phyloP scores from a whole-genome alignment of 1,140 invertebrate genomes.

The Sinella curviseta region DNA sequence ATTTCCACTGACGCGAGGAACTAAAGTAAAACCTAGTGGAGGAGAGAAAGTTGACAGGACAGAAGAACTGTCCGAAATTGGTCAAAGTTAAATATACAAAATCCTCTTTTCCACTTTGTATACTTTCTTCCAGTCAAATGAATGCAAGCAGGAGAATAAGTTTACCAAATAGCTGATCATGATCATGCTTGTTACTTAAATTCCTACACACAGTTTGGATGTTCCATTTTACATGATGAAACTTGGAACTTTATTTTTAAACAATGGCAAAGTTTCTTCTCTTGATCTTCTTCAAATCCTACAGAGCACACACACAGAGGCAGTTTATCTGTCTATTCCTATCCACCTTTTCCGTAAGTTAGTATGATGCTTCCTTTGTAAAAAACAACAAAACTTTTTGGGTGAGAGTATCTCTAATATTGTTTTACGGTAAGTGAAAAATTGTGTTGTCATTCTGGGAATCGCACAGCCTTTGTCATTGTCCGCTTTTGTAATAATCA shows the following conservation, averaged over 20 bases:
- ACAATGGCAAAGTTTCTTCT: neutral
- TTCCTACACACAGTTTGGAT: too few species aligned
- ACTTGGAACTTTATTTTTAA: neutral
- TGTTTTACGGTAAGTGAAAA: neutral
- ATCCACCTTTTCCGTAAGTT: neutral
- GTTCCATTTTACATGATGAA: neutral
- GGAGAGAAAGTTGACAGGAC: neutral
- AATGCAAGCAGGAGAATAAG: neutral
- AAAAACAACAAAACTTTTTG: neutral
- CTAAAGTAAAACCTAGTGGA: too few species aligned
- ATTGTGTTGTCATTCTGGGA: neutral
- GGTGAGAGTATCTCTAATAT: neutral
- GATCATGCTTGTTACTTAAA: too few species aligned
- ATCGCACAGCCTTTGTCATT: neutral
- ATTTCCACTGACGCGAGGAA: too few species aligned
- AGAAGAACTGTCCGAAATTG: neutral
- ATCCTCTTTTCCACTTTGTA: neutral
- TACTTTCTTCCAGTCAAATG: neutral
- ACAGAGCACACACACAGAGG: too few species aligned
- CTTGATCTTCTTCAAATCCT: neutral
- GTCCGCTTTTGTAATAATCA: neutral
- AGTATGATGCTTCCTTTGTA: neutral
- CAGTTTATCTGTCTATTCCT: neutral
- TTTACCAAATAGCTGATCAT: neutral
- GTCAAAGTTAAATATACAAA: neutral